Base-by-base conservation (phyloP, 2,888 invertebrate genomes). In the Erynnis tages region DNA sequence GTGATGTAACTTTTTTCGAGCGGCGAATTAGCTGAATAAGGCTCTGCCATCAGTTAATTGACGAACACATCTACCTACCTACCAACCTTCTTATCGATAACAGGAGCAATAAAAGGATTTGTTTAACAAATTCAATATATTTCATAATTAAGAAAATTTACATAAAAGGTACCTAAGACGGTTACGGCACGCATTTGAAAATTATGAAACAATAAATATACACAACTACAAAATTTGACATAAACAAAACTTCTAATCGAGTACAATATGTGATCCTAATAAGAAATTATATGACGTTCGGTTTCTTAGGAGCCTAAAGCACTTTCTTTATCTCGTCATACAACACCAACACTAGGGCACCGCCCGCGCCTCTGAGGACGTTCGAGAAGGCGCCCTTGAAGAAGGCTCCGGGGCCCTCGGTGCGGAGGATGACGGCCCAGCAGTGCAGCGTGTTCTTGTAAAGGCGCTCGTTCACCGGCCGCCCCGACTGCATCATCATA, bases 401-500 rank as follows among this genome's bases (percentile, higher is more conserved):
- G 92, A 98, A 96, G 45, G 98, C 97, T 21, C 79, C 77, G 0
- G 87, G 62, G 41, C 98, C 98, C 87, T 98, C 98, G 29, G 91
- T 89, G 70, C 92, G 92, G 66, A 94, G 83, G 71, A 97, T 96
- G 71, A 93, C 93, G 10, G 89, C 73, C 95, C 97, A 97, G 89
- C 98, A 98, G 81, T 98, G 96, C 29, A 95, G 79, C 19, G 98
- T 97, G 85, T 91, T 96, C 90, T 95, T 97, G 92, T 97, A 98
- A 69, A 93, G 85, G 56, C 96, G 92, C 61, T 97, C 96, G 46
- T 91, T 80, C 70, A 91, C 90, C 57, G 93, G 93, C 62, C 94
- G 92, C 30, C 97, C 97, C 54, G 97, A 97, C 89, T 98, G 98
- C 98, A 98, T 98, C 98, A 98, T 98, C 97, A 99, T 96, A 76